Base-by-base conservation (phyloP, 2,888 invertebrate genomes). In the Cryptocephalus primarius region DNA sequence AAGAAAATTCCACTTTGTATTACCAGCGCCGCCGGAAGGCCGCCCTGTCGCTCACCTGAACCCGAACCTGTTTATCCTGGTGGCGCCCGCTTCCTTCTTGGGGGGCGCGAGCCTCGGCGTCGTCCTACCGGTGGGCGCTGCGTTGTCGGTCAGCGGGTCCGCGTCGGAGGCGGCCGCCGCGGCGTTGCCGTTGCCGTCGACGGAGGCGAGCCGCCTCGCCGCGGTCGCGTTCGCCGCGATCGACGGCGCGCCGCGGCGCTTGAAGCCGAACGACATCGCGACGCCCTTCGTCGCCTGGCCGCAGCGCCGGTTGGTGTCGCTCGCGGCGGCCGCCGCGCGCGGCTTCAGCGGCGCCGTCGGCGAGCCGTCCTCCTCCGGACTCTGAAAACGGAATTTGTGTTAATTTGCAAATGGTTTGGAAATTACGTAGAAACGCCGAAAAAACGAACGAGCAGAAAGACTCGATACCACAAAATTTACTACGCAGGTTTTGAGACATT, bases 181-280 rank as follows among this genome's bases (percentile, higher is more conserved):
- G 22, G 6, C 22, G 32, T 40, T 33, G 8, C 56, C 60, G 14
- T 63, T 60, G 44, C 65, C 61, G 40, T 60, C 64, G 43, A 70
- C 67, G 69, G 66, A 39, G 13, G 74, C 74, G 40, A 75, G 67
- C 12, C 69, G 71, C 38, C 72, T 68, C 1, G 69, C 63, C n/a
- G 64, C 60, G 51, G 50, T 57, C 13, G 62, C 55, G 48, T 66
- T 67, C 32, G 63, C 57, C 52, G 55, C 55, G 50, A 57, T 57
- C 39, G 69, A 70, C 45, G 69, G 75, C 43, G 76, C 75, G 34
- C 71, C 64, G 39, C 83, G 79, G 49, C 84, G 78, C 43, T 85
- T 82, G 71, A 89, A 89, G 42, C 89, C 89, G 68, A 89, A 89
- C 39, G 88, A 88, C 64, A 85, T 88, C 48, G 88, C 83, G 52